phyloP scores from a whole-genome alignment of 2,113 vertebrate genomes.

The Siphamia tubifer region DNA sequence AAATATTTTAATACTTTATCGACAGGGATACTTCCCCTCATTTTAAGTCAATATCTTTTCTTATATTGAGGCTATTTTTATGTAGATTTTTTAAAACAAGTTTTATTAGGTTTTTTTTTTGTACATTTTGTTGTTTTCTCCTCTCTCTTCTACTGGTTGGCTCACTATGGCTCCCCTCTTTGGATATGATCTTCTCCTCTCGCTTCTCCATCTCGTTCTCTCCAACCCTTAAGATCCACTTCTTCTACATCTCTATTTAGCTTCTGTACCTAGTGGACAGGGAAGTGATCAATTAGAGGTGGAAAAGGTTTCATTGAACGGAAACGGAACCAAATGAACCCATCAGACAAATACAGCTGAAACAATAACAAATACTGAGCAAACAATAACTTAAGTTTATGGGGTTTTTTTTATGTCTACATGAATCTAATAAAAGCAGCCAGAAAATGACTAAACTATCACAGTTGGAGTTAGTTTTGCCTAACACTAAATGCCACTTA shows the following conservation, averaged over 20 bases:
- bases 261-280: constrained; percentile 45
- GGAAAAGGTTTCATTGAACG: background rate
- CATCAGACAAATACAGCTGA: background rate
- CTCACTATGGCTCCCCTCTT: constrained; percentile 54
- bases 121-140: constrained; percentile 59
- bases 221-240: constrained; percentile 56
- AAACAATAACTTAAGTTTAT: too few relatives aligned
- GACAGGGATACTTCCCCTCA: constrained; percentile 50
- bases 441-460: too few relatives aligned
- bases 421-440: background rate
- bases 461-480: too few relatives aligned
- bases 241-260: constrained; percentile 61
- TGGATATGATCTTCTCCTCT: constrained; percentile 56
- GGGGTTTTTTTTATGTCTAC: too few relatives aligned
- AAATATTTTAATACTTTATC: constrained; percentile 72
- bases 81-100: constrained; percentile 32
- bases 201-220: constrained; percentile 41
- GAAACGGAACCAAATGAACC: background rate
- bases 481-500: too few relatives aligned
- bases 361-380: background rate
- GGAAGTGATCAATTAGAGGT: constrained; percentile 2
- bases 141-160: constrained; percentile 65
- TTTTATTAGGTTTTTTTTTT: constrained; percentile 68
- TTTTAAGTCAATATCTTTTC: constrained; percentile 65
- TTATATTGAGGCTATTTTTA: constrained; percentile 68